Evolutionary conservation across 2,797 vertebrate genomes (phyloP).

Genomic region (Pipistrellus pygmaeus): DNA sequence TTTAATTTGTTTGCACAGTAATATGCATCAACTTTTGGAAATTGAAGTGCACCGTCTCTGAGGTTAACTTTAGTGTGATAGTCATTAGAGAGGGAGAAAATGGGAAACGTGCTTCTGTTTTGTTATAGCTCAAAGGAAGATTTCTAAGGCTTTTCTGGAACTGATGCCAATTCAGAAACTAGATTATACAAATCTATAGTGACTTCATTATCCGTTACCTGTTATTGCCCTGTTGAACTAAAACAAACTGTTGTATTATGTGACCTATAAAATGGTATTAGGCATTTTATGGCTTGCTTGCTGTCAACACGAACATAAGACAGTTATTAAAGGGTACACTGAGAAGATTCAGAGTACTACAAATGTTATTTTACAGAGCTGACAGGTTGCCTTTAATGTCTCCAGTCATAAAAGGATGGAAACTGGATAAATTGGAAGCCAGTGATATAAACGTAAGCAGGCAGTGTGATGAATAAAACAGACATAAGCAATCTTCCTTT

Average conservation of each 20-base stretch:
- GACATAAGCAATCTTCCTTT: conserved; percentile 66
- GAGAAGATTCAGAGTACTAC: conserved; percentile 74
- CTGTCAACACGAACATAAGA: conserved; percentile 75
- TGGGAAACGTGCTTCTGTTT: neutral
- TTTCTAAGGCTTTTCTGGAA: conserved; percentile 48
- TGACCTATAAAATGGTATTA: conserved; percentile 84
- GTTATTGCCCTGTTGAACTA: conserved; percentile 76
- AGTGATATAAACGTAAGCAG: conserved; percentile 61
- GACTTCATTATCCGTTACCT: conserved; percentile 76
- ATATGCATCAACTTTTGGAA: conserved; percentile 6
- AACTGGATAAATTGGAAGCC: conserved; percentile 73
- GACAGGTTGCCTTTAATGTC: conserved; percentile 72
- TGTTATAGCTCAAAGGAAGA: conserved; percentile 55
- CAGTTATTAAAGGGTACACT: conserved; percentile 82
- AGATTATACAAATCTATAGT: conserved; percentile 64
- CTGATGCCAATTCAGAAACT: conserved; percentile 62
- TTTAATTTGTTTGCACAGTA: conserved; percentile 41
- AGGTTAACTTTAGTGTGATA: conserved; percentile 34
- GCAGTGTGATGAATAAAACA: conserved; percentile 73
- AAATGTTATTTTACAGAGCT: conserved; percentile 78
- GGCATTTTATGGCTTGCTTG: conserved; percentile 82
- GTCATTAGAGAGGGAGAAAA: conserved; percentile 44
- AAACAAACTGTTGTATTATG: conserved; percentile 80
- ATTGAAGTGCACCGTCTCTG: neutral
- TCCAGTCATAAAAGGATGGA: conserved; percentile 73